phyloP scores from a whole-genome alignment of 92 coral and sea anemone genomes.

The Palythoa caribaeorum region DNA sequence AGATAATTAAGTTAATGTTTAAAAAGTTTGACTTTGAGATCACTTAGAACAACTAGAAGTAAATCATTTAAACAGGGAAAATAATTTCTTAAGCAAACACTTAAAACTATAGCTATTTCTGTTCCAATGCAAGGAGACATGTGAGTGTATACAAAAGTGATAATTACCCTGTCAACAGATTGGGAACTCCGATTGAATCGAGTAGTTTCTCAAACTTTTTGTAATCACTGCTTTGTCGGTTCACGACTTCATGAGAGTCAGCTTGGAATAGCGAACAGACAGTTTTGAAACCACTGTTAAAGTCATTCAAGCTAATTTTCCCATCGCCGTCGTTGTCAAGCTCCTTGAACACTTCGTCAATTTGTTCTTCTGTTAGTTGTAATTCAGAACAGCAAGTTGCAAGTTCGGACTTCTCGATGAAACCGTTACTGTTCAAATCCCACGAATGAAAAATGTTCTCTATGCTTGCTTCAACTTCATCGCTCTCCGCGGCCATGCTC shows the following conservation, averaged over 20 bases:
- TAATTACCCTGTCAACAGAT: constrained; percentile 81
- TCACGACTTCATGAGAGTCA: constrained; percentile 55
- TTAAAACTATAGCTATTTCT: not conserved
- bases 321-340: constrained; percentile 94
- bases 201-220: constrained; percentile 81
- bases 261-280: constrained; percentile 75
- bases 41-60: not conserved
- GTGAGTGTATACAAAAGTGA: not conserved
- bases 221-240: constrained; percentile 57
- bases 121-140: not conserved
- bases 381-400: constrained; percentile 83
- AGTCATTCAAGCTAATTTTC: constrained; percentile 83
- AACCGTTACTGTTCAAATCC: constrained; percentile 83
- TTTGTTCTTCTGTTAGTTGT: constrained; percentile 67
- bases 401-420: constrained; percentile 82
- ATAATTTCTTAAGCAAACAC: not conserved
- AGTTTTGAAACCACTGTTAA: constrained; percentile 77
- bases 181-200: constrained; percentile 82
- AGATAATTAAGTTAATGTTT: not conserved
- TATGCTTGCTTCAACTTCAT: constrained; percentile 54
- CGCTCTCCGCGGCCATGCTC: constrained; percentile 49
- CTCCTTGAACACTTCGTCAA: constrained; percentile 74
- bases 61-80: not conserved
- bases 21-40: not conserved
- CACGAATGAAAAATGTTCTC: constrained; percentile 75